phyloP scores from a whole-genome alignment of 2,797 vertebrate genomes.

The Mallotus villosus region DNA sequence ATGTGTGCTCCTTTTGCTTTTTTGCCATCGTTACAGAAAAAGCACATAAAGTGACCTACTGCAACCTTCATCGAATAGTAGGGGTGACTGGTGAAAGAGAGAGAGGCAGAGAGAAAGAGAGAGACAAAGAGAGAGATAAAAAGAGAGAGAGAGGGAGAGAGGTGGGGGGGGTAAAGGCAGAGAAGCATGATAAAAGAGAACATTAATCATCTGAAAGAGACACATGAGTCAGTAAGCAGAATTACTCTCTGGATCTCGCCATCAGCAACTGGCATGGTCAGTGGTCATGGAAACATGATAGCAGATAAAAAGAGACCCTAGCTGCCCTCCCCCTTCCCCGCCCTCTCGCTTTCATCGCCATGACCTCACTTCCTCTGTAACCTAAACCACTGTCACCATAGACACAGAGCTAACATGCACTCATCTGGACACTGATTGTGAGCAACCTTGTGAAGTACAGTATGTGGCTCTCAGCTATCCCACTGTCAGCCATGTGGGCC shows the following conservation, averaged over 20 bases:
- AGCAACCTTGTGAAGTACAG: no score
- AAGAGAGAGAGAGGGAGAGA: slow-evolving; percentile 20
- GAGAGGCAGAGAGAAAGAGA: slow-evolving; percentile 17
- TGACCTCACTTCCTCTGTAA: no score
- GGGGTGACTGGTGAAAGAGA: slow-evolving; percentile 22
- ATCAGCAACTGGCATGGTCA: slow-evolving; percentile 41
- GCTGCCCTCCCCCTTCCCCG: no score
- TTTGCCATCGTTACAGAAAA: not conserved
- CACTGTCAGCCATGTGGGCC: no score
- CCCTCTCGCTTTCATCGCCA: no score
- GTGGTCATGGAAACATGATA: slow-evolving; percentile 11
- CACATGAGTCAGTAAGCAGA: slow-evolving; percentile 55
- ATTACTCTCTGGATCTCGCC: slow-evolving; percentile 43
- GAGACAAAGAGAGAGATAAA: slow-evolving; percentile 38
- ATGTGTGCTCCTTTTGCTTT: not conserved
- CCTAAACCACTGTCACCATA: no score
- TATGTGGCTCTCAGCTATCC: no score
- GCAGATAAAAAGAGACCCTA: not conserved
- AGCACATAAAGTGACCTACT: not conserved
- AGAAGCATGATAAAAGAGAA: slow-evolving; percentile 47
- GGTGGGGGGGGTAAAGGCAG: slow-evolving; percentile 5
- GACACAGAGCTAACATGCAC: no score
- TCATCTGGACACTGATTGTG: no score
- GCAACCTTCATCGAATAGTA: not conserved
- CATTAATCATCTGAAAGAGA: slow-evolving; percentile 64